Percentiles rank a stretch among this genome's conserved stretches.
Evolutionary conservation across 1,140 invertebrate species (phyloP).

Genomic region (Philopotamus ludificatus): DNA sequence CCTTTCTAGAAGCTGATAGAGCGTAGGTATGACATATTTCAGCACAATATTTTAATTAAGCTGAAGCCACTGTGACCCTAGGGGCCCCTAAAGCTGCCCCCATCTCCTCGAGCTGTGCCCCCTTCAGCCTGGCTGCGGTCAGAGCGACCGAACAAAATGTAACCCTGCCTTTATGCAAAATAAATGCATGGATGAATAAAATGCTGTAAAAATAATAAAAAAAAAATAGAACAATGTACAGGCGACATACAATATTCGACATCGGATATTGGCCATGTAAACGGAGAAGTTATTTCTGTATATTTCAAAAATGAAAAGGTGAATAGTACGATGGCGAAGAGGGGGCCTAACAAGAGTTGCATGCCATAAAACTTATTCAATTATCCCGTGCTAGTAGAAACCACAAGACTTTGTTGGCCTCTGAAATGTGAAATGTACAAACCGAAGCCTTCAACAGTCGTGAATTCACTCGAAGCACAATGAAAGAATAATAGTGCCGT

Average conservation of each 20-base stretch:
- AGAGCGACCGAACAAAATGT: too few relatives aligned
- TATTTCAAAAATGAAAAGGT: slow-evolving; percentile 2
- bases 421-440: slow-evolving; percentile 1
- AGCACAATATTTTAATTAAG: slow-evolving; percentile 42
- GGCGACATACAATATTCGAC: too few relatives aligned
- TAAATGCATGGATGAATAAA: too few relatives aligned
- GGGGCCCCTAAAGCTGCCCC: slow-evolving; percentile 12
- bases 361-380: slow-evolving; percentile 27
- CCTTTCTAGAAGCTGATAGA: neutral
- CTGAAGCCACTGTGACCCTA: slow-evolving; percentile 6
- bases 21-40: slow-evolving; percentile 37
- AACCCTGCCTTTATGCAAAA: too few relatives aligned
- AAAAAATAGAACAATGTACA: too few relatives aligned
- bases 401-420: slow-evolving; percentile 14
- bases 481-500: too few relatives aligned
- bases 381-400: slow-evolving; percentile 19
- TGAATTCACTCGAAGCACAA: too few relatives aligned
- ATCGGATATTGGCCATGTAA: too few relatives aligned
- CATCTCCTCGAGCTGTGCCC: neutral
- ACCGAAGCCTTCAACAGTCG: neutral
- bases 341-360: slow-evolving; percentile 11
- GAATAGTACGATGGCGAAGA: slow-evolving; percentile 2
- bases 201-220: too few relatives aligned
- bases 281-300: too few relatives aligned
- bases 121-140: neutral